Base-by-base conservation (phyloP, 2,797 vertebrate genomes). In the Gorsachius magnificus region DNA sequence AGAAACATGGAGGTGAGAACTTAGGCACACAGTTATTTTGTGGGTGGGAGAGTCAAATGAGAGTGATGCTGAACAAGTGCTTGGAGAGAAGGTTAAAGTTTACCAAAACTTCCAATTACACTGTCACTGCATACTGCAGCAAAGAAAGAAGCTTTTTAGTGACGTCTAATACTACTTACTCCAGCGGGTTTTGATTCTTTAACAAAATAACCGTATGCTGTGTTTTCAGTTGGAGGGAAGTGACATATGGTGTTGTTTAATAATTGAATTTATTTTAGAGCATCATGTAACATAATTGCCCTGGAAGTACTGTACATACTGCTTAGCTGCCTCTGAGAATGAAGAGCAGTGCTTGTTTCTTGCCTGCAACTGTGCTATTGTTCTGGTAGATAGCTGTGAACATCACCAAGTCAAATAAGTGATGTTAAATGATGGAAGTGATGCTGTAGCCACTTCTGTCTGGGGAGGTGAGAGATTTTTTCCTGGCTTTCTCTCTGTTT, bases 231-330 rank as follows among this genome's bases (percentile, higher is more conserved):
- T 96, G 93, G 83, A 94, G 78, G 89, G 84, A 86, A 76, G 51
- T 81, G 89, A 89, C 96, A 95, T 96, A 86, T 72, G 90, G 90
- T 69, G 54, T 24, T 95, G 83, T 87, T 96, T 95, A 91, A 95
- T 96, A 96, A 96, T 72, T 76, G 25, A 91, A 94, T 94, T 92
- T 96, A 87, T 95, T 94, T 94, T 71, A 81, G 81, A 78, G 87
- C 65, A 56, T 88, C 25, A 5, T 95, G 90, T 94, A 95, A 56
- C 60, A n/a, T 76, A 91, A 92, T 92, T 87, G 72, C 75, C 92
- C 90, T 95, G 83, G 53, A 78, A 94, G 86, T 69, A 43, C 46
- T 58, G 57, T 72, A 66, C 78, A 51, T 57, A 41, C 22, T 65
- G 53, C 71, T 64, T 53, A 77, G 88, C 86, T 85, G 88, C 83